These are phyloP conservation scores for Drosophila mercatorum DNA, from an alignment of 2,888 invertebrate species.

Conservation along the genomic window DNA sequence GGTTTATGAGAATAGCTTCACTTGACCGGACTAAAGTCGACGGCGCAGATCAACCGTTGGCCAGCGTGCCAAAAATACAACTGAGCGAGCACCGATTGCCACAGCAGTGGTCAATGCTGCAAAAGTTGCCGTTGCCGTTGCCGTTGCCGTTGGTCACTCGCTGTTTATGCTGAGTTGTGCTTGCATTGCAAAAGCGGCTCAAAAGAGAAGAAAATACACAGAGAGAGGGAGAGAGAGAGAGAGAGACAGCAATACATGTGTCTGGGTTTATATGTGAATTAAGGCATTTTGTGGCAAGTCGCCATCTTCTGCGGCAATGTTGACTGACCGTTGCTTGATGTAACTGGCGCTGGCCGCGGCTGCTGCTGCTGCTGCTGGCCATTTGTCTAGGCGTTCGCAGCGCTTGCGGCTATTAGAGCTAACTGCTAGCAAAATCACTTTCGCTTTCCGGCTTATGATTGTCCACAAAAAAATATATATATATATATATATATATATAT, in stretches of 20 bases:
- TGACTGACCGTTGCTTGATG: conserved; percentile 57
- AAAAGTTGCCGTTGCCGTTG: conserved; percentile 22
- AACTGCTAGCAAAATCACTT: conserved; percentile 68
- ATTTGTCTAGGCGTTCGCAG: conserved; percentile 58
- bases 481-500: background rate
- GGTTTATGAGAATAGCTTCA: conserved; percentile 10
- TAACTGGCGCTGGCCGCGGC: conserved; percentile 49
- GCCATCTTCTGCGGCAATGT: conserved; percentile 52
- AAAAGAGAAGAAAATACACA: conserved; percentile 44
- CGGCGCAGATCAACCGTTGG: conserved; percentile 67
- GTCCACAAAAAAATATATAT: conserved; percentile 1
- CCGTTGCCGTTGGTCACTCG: conserved; percentile 9
- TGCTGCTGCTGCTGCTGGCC: conserved; percentile 28
- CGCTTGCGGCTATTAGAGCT: conserved; percentile 50
- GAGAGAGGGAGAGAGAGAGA: background rate
- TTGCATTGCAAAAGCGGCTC: conserved; percentile 53
- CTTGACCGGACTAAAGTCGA: conserved; percentile 36
- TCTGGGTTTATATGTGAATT: conserved; percentile 37
- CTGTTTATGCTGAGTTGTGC: conserved; percentile 43
- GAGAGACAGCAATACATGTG: background rate
- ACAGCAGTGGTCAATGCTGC: conserved; percentile 34
- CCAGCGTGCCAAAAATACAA: conserved; percentile 77
- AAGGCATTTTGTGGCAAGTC: conserved; percentile 58
- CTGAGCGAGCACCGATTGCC: conserved; percentile 38
- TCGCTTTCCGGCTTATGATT: conserved; percentile 67